Conservation (phyloP, 2,888 invertebrate genomes). For the Drosophila atroscutellata region DNA sequence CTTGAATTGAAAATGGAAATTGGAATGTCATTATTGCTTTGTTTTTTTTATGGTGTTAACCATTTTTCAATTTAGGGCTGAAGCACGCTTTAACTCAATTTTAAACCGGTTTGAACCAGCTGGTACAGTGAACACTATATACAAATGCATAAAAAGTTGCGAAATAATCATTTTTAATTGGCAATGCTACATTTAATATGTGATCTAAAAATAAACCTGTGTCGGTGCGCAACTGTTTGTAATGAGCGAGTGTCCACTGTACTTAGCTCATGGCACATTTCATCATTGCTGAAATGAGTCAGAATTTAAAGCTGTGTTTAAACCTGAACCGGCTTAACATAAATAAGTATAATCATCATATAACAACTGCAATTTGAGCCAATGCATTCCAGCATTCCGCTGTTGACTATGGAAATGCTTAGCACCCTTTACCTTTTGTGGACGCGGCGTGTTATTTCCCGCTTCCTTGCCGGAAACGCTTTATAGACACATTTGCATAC, state of each 20-base stretch:
- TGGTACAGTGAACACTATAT: slow-evolving; percentile 4
- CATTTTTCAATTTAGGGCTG: neutral
- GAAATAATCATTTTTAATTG: neutral
- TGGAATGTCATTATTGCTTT: neutral
- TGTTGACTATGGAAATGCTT: slow-evolving; percentile 10
- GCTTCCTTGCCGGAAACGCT: slow-evolving; percentile 61
- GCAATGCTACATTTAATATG: neutral
- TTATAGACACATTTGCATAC: slow-evolving; percentile 43
- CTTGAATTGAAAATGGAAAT: slow-evolving; percentile 2
- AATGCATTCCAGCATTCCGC: neutral
- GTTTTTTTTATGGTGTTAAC: slow-evolving; percentile 3
- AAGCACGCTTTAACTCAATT: neutral
- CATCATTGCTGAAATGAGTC: slow-evolving; percentile 8
- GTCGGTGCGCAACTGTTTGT: neutral
- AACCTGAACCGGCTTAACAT: slow-evolving; percentile 11
- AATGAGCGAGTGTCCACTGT: neutral
- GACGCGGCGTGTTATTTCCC: slow-evolving; percentile 44
- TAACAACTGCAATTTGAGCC: slow-evolving; percentile 12
- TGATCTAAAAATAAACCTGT: neutral
- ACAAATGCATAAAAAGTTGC: neutral
- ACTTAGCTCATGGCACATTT: slow-evolving; percentile 2
- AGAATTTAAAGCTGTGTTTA: slow-evolving; percentile 7
- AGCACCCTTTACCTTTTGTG: slow-evolving; percentile 22
- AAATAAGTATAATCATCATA: slow-evolving; percentile 13
- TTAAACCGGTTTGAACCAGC: slow-evolving; percentile 5